Percentiles rank a stretch among this genome's conserved stretches.
Conservation (phyloP, 2,888 invertebrate species). For the Athalia rosae region DNA sequence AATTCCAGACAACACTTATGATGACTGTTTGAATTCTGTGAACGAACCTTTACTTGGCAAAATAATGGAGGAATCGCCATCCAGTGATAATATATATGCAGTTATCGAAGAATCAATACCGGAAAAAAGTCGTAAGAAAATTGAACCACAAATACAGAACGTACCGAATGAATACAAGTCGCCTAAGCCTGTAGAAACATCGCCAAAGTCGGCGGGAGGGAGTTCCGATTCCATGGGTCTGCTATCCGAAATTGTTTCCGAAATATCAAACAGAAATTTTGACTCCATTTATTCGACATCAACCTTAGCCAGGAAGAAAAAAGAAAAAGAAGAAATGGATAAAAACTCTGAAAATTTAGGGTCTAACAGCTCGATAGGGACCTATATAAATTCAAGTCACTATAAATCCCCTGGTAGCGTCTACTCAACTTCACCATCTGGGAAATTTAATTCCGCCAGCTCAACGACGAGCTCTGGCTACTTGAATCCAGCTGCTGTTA, state of each 20-base stretch:
- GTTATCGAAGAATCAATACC: constrained; percentile 88
- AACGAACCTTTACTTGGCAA: constrained; percentile 78
- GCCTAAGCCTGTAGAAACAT: constrained; percentile 75
- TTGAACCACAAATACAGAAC: constrained; percentile 63
- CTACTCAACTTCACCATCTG: constrained; percentile 78
- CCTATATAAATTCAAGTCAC: constrained; percentile 77
- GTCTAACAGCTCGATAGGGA: constrained; percentile 72
- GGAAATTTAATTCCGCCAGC: constrained; percentile 77
- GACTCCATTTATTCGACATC: constrained; percentile 91
- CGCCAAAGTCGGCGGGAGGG: constrained; percentile 72
- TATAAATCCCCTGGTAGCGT: constrained; percentile 79
- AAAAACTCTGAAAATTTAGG: constrained; percentile 60
- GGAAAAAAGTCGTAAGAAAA: constrained; percentile 61
- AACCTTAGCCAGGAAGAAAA: constrained; percentile 80
- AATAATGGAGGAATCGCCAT: constrained; percentile 78
- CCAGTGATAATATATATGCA: constrained; percentile 88
- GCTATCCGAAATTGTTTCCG: constrained; percentile 89
- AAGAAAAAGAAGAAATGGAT: constrained; percentile 70
- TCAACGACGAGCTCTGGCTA: constrained; percentile 84
- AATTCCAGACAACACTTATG: constrained; percentile 78
- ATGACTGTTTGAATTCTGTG: constrained; percentile 84
- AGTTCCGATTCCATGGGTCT: constrained; percentile 85
- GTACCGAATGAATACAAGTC: constrained; percentile 70
- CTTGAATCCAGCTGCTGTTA: constrained; percentile 83
- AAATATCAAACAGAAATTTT: constrained; percentile 89